Evolutionary conservation across 1,140 invertebrate genomes (phyloP), one percentile per base, ranked within the genome.

Genomic region (Zaprionus kolodkinae): DNA sequence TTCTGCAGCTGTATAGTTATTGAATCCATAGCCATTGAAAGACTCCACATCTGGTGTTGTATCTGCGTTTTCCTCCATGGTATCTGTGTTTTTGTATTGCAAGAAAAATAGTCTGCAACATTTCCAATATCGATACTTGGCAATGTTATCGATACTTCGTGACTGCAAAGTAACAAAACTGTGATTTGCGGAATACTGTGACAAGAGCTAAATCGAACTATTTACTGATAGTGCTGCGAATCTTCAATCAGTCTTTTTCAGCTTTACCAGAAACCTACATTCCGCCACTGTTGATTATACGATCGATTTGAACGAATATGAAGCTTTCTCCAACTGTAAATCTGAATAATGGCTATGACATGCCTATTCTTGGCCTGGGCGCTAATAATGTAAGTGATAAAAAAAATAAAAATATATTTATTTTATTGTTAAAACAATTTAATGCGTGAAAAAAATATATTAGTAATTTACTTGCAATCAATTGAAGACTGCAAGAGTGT

Each of bases 1-100:
- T 92, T 98, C 97, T 0, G 97, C 96, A 4, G 97, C 97, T 0
- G 97, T 96, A 79, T 97, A 97, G 50, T 85, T 90, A 1, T 64
- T 71, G 17, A 59, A 75, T 6, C 76, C 85, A 40, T 73, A 89
- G 0, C 84, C 84, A 43, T 79, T 84, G 1, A 81, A 88, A 2
- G 84, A 88, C 40, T 88, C 84, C 13, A 84, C 27, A 30, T 88
- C 85, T 15, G 84, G 85, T 21, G 85, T 89, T 38, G 65, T 85
- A 62, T 87, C 83, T 40, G 45, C 10, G 52, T 81, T 27, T 25
- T 86, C 81, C n/a, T 63, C 64, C 25, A 78, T 59, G 5, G 33
- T 60, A n/a, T 48, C 40, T 45, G 33, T 33, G 17, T n/a, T 12
- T 27, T 55, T 68, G 21, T 13, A 56, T 38, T 30, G 40, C 38